These are phyloP conservation scores for Arge pagana DNA, from an alignment of 2,888 invertebrate species.

Conservation along the genomic window DNA sequence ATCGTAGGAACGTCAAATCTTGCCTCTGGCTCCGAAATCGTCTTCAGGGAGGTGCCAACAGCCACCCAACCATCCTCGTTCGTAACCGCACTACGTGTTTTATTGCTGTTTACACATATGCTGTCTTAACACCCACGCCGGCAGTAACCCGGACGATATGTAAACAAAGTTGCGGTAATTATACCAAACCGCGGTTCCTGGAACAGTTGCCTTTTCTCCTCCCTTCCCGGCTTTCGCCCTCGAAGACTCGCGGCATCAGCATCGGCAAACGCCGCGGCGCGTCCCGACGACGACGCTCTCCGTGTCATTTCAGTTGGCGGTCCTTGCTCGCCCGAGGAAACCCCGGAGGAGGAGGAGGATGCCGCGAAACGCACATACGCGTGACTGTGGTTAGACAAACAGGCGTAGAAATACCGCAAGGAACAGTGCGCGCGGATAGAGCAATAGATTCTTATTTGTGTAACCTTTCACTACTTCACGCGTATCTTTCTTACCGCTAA, in stretches of 20 bases:
- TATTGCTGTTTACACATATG: conserved; percentile 54
- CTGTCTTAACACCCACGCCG: conserved; percentile 47
- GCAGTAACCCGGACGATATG: conserved; percentile 45
- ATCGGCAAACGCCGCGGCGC: not conserved
- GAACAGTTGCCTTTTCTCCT: conserved; percentile 23
- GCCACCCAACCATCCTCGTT: conserved; percentile 35
- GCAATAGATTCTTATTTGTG: conserved; percentile 18
- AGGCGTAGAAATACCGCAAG: not conserved
- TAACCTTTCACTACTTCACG: conserved; percentile 12
- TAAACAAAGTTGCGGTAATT: conserved; percentile 51
- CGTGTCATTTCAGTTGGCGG: conserved; percentile 23
- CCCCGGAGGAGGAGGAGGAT: conserved; percentile 9
- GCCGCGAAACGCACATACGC: not conserved
- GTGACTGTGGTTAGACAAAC: conserved; percentile 4
- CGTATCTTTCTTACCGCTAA: conserved; percentile 3
- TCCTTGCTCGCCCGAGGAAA: conserved; percentile 1
- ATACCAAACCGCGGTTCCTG: conserved; percentile 38
- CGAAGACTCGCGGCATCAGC: not conserved
- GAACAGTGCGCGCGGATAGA: not conserved
- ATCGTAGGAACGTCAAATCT: conserved; percentile 13
- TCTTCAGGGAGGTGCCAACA: conserved; percentile 32
- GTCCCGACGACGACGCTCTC: not conserved
- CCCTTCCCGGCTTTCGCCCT: not conserved
- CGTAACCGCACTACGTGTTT: conserved; percentile 43
- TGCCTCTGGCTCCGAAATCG: conserved; percentile 9